A percentile compares a stretch with the other conserved stretches of the same genome.
Evolutionary conservation across 2,113 vertebrate species (phyloP).

Genomic region (Vulpes ferrilata): DNA sequence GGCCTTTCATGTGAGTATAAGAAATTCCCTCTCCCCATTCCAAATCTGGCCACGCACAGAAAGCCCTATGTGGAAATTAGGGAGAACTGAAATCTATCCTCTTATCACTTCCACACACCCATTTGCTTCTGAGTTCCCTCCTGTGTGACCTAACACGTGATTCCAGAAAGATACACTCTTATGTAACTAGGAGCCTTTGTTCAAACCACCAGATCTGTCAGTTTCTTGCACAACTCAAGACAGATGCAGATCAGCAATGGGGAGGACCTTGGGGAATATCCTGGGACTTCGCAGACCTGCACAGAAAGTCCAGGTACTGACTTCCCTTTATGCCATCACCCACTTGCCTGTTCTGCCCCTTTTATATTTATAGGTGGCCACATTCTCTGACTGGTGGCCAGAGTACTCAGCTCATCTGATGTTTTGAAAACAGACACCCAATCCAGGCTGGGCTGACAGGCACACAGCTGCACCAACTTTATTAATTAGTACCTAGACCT

Average conservation of each 20-base stretch:
- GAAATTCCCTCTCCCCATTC: neutral
- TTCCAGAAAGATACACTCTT: neutral
- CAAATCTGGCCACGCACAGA: neutral
- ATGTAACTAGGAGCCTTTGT: neutral
- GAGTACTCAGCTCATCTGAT: neutral
- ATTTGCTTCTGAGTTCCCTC: neutral
- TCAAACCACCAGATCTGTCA: neutral
- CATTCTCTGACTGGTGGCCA: neutral
- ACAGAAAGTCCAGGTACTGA: too few relatives aligned
- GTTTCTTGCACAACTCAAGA: neutral
- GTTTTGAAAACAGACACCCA: conserved; percentile 48
- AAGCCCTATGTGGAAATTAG: neutral
- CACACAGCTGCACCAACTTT: conserved; percentile 68
- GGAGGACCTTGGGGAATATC: neutral
- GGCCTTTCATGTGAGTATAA: neutral
- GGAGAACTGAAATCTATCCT: neutral
- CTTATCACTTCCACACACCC: neutral
- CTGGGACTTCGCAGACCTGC: too few relatives aligned
- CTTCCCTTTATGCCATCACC: neutral
- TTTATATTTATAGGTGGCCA: neutral
- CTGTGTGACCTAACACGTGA: neutral
- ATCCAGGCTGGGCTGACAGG: conserved; percentile 47
- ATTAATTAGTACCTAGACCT: conserved; percentile 78
- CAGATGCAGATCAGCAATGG: neutral
- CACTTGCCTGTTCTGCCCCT: neutral